Evolutionary conservation across 2,888 invertebrate species (phyloP), one percentile per base, ranked within the genome.

Genomic region (Itoplectis maculator): DNA sequence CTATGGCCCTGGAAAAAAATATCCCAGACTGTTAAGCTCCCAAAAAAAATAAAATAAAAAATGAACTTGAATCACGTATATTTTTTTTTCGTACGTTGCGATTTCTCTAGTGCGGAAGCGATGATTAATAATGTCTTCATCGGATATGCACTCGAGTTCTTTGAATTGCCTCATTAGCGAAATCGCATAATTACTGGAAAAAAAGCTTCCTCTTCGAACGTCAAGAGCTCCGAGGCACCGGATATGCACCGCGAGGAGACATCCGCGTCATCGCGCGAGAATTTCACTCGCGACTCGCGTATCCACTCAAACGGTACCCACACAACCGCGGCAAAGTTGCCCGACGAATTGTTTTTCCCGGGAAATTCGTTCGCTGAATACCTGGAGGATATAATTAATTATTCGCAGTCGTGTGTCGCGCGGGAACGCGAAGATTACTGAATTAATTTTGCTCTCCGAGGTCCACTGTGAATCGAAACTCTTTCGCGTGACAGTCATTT

Each of bases 161-260:
- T 81, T 66, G 84, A 85, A 82, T 84, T 73, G 77, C 80, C 83
- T 85, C 86, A 81, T 85, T 86, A 86, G 86, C 63, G 74, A 79
- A 49, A 81, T 73, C 40, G 5, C 29, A 77, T 86, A 84, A 86
- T 88, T 84, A 79, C 84, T 77, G 75, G 35, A 47, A 51, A 40
- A n/a, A 56, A 51, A 42, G 74, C 61, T 47, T 74, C 63, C 66
- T 42, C 59, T 54, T 79, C 69, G 63, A 74, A 63, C n/a, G 42
- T 68, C 13, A 20, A 18, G 18, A 18, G 35, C 47, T 35, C 47
- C 47, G 49, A 20, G 66, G 70, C 47, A 56, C 72, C 37, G 56
- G 59, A 13, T 49, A 68, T 68, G 77, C 42, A 74, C 45, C n/a
- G 37, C 54, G 66, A 20, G 29, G 68, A 54, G 23, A 51, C 20